Conservation (phyloP, 2,797 vertebrate genomes). For the Scyliorhinus canicula region DNA sequence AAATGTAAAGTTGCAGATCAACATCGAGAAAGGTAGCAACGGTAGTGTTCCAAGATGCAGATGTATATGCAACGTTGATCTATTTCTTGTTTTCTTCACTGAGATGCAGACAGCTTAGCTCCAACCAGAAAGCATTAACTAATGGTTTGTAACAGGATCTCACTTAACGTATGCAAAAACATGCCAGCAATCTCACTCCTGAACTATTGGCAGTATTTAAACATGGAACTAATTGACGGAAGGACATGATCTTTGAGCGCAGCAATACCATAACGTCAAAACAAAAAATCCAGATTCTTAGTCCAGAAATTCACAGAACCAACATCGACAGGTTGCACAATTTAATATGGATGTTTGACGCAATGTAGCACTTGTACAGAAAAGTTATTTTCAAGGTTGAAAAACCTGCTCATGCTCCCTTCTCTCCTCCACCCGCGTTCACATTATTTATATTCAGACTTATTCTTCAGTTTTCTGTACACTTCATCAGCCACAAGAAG, state of each 20-base stretch:
- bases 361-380: neutral
- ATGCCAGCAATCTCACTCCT: neutral
- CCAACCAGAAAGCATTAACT: neutral
- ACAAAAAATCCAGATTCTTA: neutral
- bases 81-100: conserved; percentile 3
- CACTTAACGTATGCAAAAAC: neutral
- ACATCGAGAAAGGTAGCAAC: neutral
- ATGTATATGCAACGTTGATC: neutral
- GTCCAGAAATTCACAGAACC: neutral
- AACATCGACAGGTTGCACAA: neutral
- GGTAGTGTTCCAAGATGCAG: neutral
- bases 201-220: neutral
- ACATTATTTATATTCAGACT: neutral
- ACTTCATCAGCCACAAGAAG: neutral
- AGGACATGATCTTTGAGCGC: neutral
- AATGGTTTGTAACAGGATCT: neutral
- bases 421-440: neutral
- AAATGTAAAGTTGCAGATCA: neutral
- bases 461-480: neutral
- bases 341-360: neutral
- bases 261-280: neutral
- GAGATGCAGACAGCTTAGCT: neutral
- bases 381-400: neutral
- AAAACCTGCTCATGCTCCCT: neutral
- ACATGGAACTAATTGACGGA: neutral